Evolutionary conservation across 2,113 vertebrate genomes (phyloP), one percentile per base, ranked within the genome.

Genomic region (Dasyurus viverrinus): DNA sequence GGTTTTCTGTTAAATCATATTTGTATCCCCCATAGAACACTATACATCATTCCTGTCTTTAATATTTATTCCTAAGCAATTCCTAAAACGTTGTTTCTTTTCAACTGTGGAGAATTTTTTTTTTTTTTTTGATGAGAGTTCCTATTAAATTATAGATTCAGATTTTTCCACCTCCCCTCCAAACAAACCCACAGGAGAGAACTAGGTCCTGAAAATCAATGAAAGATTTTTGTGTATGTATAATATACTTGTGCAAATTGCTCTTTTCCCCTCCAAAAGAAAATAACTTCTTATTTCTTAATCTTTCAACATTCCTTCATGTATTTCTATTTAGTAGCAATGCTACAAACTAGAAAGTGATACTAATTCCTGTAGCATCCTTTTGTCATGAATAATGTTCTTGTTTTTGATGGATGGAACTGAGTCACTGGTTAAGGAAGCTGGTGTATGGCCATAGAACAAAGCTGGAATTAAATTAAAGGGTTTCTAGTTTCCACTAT

Each of bases 291-390:
- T 92, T 53, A 12, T 96, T 96, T 93, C 54, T 8, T 91, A 93
- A 3, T n/a, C 92, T 93, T 36, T 7, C 76, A 93, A 30, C 57
- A 89, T 95, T 76, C 30, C 54, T 53, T 9, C 2, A 23, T 92
- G 94, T 46, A 36, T 68, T 94, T n/a, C 84, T 97, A 60, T 89
- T 94, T 55, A 30, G 89, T 84, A 76, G 60, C 91, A 50, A 53
- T 68, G 52, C 50, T 89, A 76, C 52, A 94, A 91, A 94, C 90
- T 12, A 54, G 8, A 47, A 94, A 46, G 36, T 84, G 68, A 90
- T 24, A 30, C 36, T 93, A 92, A 47, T 89, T n/a, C 84, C 90
- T 30, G 48, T 0, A 92, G 90, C 53, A 60, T 91, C 91, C 53
- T 94, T 90, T 23, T 76, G 57, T 55, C 19, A 36, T 57, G 92